Evolutionary conservation across 2,888 invertebrate species (phyloP).

Genomic region (Sinotaia quadrata): DNA sequence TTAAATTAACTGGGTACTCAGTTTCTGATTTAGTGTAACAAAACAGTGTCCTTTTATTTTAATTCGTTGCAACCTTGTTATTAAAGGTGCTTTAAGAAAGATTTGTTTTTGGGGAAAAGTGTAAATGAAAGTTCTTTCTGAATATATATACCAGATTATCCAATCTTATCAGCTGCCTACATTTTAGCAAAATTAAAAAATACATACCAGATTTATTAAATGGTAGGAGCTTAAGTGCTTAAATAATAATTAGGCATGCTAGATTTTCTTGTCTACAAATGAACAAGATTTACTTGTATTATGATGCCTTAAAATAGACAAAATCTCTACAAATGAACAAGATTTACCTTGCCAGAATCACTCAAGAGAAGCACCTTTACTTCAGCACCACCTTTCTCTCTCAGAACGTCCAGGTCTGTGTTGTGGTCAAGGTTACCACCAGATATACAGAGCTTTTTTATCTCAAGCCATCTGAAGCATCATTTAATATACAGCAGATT

Average conservation of each 20-base stretch:
- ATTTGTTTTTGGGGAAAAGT: no score
- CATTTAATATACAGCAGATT: no score
- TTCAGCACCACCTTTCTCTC: conserved; percentile 74
- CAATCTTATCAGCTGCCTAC: no score
- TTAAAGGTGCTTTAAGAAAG: no score
- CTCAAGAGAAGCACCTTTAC: conserved; percentile 79
- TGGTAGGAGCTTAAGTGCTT: background rate
- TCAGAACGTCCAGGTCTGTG: conserved; percentile 70
- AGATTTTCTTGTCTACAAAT: background rate
- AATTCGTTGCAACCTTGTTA: no score
- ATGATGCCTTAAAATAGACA: background rate
- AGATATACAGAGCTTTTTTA: conserved; percentile 67
- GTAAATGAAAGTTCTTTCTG: no score
- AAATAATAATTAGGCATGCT: background rate
- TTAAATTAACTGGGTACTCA: no score
- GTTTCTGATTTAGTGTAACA: no score
- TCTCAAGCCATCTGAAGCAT: conserved; percentile 55
- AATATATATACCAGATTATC: no score
- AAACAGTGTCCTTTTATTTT: no score
- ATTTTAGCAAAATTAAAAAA: no score
- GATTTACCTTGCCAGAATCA: conserved; percentile 76
- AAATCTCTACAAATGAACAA: background rate
- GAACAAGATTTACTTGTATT: no score
- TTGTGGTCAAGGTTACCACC: conserved; percentile 76
- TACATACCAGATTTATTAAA: background rate